phyloP scores from a whole-genome alignment of 2,113 vertebrate genomes.

The Bufo gargarizans region DNA sequence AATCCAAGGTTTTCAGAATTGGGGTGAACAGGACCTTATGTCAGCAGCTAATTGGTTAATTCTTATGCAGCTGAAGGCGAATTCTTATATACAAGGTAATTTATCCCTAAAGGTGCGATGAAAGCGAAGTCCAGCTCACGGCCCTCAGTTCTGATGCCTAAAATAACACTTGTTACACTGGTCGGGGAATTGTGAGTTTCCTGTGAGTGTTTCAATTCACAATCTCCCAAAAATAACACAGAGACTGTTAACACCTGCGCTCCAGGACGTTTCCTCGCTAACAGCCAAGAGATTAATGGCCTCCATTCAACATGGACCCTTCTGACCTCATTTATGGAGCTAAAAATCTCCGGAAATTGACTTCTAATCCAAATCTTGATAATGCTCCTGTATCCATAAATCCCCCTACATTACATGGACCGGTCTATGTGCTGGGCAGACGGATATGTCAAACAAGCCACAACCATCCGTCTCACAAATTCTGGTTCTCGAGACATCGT shows the following conservation, averaged over 20 bases:
- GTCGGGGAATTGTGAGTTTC: constrained; percentile 75
- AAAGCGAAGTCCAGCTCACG: constrained; percentile 70
- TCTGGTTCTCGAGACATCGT: background rate
- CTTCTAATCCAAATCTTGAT: constrained; percentile 71
- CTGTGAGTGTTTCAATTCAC: constrained; percentile 75
- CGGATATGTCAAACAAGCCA: constrained; percentile 21
- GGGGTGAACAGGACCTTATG: background rate
- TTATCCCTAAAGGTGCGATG: constrained; percentile 74
- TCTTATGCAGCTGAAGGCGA: constrained; percentile 58
- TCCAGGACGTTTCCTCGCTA: constrained; percentile 72
- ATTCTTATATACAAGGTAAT: constrained; percentile 65
- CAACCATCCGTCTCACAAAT: background rate
- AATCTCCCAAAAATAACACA: constrained; percentile 80
- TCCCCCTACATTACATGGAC: background rate
- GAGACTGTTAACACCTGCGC: constrained; percentile 78
- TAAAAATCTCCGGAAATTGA: constrained; percentile 74
- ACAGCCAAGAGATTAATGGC: constrained; percentile 77
- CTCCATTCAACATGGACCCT: constrained; percentile 71
- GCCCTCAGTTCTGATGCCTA: constrained; percentile 77
- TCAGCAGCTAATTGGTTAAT: constrained; percentile 33
- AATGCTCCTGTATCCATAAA: constrained; percentile 64
- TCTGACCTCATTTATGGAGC: constrained; percentile 74
- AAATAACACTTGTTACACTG: constrained; percentile 81
- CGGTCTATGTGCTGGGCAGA: background rate
- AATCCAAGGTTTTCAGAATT: background rate